Percentiles rank a stretch among this genome's conserved stretches.
Evolutionary conservation across 2,113 vertebrate species (phyloP).

Genomic region (Rhegmatorhina hoffmannsi): DNA sequence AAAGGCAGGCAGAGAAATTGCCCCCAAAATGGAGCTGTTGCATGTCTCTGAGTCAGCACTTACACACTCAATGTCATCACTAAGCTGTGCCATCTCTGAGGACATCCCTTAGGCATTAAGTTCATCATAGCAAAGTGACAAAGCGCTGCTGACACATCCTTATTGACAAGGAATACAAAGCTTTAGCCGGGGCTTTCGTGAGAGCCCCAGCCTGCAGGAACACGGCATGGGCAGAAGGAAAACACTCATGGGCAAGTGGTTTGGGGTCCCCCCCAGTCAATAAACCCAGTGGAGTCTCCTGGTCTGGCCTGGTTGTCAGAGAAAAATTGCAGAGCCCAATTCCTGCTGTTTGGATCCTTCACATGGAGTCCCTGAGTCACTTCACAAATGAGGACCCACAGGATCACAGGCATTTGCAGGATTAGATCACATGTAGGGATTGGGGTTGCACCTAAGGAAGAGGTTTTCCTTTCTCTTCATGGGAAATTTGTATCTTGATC

Average conservation of each 20-base stretch:
- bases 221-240: background rate
- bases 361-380: fast-evolving
- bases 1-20: background rate
- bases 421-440: background rate
- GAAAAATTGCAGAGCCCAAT: background rate
- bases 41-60: background rate
- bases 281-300: background rate
- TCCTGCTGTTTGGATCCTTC: background rate
- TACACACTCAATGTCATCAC: background rate
- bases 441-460: background rate
- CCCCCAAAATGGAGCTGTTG: background rate
- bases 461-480: background rate
- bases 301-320: background rate
- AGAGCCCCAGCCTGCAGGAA: background rate
- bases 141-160: background rate
- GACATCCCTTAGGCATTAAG: background rate
- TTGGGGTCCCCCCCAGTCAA: background rate
- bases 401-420: background rate
- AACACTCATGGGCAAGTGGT: fast-evolving
- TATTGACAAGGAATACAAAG: fast-evolving
- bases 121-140: background rate
- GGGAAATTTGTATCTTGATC: background rate
- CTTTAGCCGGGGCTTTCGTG: fast-evolving
- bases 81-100: background rate
- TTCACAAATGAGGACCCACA: fast-evolving